Conservation (phyloP, 2,797 vertebrate genomes). For the Muscicapa comitata region DNA sequence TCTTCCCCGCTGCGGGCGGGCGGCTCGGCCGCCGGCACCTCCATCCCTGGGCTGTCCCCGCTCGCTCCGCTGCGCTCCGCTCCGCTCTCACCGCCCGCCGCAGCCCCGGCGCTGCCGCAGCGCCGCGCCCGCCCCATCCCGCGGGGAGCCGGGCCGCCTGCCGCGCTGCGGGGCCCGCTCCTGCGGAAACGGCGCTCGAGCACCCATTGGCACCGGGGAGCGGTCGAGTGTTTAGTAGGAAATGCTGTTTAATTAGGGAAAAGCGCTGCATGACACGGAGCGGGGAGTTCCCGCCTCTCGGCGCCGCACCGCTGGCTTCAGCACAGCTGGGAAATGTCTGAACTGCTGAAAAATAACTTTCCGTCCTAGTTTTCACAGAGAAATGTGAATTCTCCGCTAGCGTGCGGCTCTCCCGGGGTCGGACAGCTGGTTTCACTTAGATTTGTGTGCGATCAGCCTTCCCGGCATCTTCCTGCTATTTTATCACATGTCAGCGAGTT, state of each 20-base stretch:
- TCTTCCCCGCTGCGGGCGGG: neutral
- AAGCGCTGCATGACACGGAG: slow-evolving; percentile 11
- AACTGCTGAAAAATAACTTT: slow-evolving; percentile 43
- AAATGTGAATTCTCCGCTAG: neutral
- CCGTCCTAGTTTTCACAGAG: slow-evolving; percentile 9
- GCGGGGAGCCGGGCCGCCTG: neutral
- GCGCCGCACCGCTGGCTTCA: slow-evolving; percentile 29
- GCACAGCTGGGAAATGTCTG: slow-evolving; percentile 45
- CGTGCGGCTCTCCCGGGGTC: slow-evolving; percentile 16
- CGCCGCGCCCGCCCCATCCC: neutral
- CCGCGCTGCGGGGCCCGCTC: neutral
- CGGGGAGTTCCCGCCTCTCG: slow-evolving; percentile 9
- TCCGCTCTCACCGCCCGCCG: neutral
- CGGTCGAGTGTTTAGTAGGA: neutral
- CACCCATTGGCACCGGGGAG: neutral
- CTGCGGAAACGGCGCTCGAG: neutral
- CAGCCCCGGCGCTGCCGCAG: neutral
- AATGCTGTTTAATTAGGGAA: neutral
- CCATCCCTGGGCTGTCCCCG: neutral
- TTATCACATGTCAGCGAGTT: slow-evolving; percentile 77
- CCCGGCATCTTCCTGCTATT: slow-evolving; percentile 78
- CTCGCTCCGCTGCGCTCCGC: neutral
- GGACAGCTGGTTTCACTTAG: slow-evolving; percentile 77
- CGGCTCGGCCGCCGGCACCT: neutral
- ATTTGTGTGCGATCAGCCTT: slow-evolving; percentile 70